Conservation (phyloP, 1,140 invertebrate species). For the Physella acuta region DNA sequence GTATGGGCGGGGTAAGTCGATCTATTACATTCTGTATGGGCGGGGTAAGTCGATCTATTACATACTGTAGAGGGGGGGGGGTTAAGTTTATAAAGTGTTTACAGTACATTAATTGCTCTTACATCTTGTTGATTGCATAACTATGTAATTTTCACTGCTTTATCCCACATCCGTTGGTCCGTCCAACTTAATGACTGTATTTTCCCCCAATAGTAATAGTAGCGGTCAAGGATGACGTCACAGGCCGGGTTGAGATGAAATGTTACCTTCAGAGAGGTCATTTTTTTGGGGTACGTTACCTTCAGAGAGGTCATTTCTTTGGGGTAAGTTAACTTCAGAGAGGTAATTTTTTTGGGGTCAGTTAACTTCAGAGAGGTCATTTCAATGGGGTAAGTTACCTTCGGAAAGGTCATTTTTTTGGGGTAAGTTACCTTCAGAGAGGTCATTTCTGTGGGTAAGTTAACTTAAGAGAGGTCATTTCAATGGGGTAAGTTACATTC, state of each 20-base stretch:
- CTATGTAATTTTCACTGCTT: too few relatives aligned
- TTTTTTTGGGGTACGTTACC: conserved; percentile 41
- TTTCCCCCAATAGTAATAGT: conserved; percentile 29
- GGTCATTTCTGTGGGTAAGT: conserved; percentile 28
- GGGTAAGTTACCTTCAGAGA: background rate
- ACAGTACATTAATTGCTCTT: too few relatives aligned
- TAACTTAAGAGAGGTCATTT: too few relatives aligned
- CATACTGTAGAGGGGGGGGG: too few relatives aligned
- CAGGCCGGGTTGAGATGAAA: conserved; percentile 33
- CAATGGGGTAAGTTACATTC: too few relatives aligned
- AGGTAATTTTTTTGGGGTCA: conserved; percentile 48
- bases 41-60: conserved; percentile 36
- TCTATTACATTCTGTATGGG: conserved; percentile 51
- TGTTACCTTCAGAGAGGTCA: conserved; percentile 40
- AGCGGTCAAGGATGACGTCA: conserved; percentile 27
- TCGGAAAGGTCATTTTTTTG: background rate
- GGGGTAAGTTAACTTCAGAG: conserved; percentile 37
- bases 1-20: too few relatives aligned
- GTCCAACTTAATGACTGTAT: too few relatives aligned
- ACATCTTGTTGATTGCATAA: too few relatives aligned
- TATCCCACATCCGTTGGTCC: too few relatives aligned
- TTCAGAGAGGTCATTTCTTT: conserved; percentile 44
- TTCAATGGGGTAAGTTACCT: conserved; percentile 39
- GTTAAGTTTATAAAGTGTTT: too few relatives aligned
- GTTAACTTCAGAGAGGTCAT: conserved; percentile 37